Conservation (phyloP, 2,888 invertebrate species). For the Pyrocoelia pectoralis region DNA sequence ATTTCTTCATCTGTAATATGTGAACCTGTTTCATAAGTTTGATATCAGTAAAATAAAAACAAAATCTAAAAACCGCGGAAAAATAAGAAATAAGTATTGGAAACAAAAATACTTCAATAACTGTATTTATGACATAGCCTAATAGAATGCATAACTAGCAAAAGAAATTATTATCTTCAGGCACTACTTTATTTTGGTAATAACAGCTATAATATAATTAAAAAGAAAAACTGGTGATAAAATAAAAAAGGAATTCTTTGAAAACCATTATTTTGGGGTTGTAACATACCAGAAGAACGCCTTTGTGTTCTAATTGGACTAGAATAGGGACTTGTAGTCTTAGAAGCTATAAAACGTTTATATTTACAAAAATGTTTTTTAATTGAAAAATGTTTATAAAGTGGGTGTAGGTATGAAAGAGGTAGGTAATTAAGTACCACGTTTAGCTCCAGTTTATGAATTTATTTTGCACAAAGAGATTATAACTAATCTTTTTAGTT, state of each 20-base stretch:
- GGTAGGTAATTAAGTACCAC: too few species aligned
- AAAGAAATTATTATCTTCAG: neutral
- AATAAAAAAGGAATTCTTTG: neutral
- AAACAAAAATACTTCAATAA: conserved; percentile 17
- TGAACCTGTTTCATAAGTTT: conserved; percentile 68
- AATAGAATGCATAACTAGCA: conserved; percentile 16
- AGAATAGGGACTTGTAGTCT: conserved; percentile 65
- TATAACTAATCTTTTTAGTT: too few species aligned
- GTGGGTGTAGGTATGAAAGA: neutral
- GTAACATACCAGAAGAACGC: conserved; percentile 54
- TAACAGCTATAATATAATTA: too few species aligned
- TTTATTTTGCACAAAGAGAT: too few species aligned
- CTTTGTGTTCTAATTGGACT: conserved; percentile 69
- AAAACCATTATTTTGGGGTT: conserved; percentile 15
- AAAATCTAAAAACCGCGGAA: conserved; percentile 28
- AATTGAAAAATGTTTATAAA: neutral
- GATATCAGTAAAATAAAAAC: conserved; percentile 27
- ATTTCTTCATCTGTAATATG: conserved; percentile 98
- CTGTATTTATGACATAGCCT: conserved; percentile 17
- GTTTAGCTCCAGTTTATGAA: too few species aligned
- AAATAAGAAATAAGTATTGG: conserved; percentile 5
- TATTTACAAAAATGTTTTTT: conserved; percentile 20
- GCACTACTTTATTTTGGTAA: too few species aligned
- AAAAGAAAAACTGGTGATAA: neutral
- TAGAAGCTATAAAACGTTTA: conserved; percentile 35